These are phyloP conservation scores for Cossypha dichroa DNA, from an alignment of 2,797 vertebrate species.

Conservation along the genomic window DNA sequence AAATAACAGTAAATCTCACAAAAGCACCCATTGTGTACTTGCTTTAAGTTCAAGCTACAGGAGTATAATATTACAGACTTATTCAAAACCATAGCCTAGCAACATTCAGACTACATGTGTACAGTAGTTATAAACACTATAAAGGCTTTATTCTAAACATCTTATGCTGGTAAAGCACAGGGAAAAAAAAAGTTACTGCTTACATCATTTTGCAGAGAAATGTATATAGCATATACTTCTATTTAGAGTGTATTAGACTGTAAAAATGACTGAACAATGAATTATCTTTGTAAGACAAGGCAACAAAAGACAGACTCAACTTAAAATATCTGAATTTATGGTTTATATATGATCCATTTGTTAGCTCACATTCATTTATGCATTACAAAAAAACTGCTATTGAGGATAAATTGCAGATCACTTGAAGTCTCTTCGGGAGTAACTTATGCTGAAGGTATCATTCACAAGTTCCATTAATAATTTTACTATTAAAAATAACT, in stretches of 20 bases:
- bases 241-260: not conserved
- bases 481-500: constrained; percentile 37
- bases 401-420: constrained; percentile 31
- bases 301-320: constrained; percentile 25
- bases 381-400: constrained; percentile 9
- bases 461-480: constrained; percentile 8
- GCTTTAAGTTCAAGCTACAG: constrained; percentile 37
- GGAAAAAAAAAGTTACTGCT: not conserved
- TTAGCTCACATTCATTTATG: constrained; percentile 28
- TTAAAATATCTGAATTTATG: constrained; percentile 35
- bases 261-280: constrained; percentile 11
- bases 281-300: constrained; percentile 26
- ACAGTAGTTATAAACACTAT: constrained; percentile 52
- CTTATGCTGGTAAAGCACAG: constrained; percentile 35
- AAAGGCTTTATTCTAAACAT: constrained; percentile 53
- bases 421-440: not conserved
- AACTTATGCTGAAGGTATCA: constrained; percentile 11
- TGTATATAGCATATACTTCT: not conserved
- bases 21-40: constrained; percentile 39
- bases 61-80: constrained; percentile 43
- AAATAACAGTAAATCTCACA: constrained; percentile 60
- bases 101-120: constrained; percentile 22
- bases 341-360: not conserved
- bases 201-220: constrained; percentile 34
- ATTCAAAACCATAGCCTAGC: constrained; percentile 38